phyloP scores from a whole-genome alignment of 2,797 vertebrate species.

The Bovichtus variegatus region DNA sequence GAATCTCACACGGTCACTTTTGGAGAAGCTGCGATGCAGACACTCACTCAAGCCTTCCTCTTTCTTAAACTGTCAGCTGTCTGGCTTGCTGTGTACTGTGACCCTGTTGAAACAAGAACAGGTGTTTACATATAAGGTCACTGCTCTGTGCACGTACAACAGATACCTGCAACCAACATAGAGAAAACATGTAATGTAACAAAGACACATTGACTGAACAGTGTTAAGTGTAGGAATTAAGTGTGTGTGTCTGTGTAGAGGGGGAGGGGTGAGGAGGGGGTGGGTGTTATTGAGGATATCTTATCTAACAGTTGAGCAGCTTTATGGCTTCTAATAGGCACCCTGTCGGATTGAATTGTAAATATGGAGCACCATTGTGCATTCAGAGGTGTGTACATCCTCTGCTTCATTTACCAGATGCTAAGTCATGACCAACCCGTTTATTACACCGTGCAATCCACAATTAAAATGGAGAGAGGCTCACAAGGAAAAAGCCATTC shows the following conservation, averaged over 20 bases:
- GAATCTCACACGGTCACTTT: constrained; percentile 4
- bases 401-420: constrained; percentile 82
- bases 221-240: constrained; percentile 23
- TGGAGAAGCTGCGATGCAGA: background rate
- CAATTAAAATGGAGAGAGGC: constrained; percentile 81
- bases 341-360: constrained; percentile 81
- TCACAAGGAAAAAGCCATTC: constrained; percentile 75
- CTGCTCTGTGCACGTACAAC: constrained; percentile 17
- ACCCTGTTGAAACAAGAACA: constrained; percentile 2
- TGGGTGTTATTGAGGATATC: constrained; percentile 68
- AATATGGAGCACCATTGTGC: constrained; percentile 81
- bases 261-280: background rate
- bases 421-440: constrained; percentile 79
- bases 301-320: constrained; percentile 77
- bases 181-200: constrained; percentile 38
- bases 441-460: constrained; percentile 81
- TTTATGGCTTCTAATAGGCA: constrained; percentile 79
- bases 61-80: background rate
- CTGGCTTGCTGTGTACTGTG: background rate
- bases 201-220: constrained; percentile 38
- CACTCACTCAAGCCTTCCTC: background rate
- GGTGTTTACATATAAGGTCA: background rate
- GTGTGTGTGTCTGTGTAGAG: constrained; percentile 19
- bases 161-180: constrained; percentile 30
- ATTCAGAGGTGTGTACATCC: constrained; percentile 79